Evolutionary conservation across 2,113 vertebrate genomes (phyloP).

Genomic region (Motacilla tschutschensis): DNA sequence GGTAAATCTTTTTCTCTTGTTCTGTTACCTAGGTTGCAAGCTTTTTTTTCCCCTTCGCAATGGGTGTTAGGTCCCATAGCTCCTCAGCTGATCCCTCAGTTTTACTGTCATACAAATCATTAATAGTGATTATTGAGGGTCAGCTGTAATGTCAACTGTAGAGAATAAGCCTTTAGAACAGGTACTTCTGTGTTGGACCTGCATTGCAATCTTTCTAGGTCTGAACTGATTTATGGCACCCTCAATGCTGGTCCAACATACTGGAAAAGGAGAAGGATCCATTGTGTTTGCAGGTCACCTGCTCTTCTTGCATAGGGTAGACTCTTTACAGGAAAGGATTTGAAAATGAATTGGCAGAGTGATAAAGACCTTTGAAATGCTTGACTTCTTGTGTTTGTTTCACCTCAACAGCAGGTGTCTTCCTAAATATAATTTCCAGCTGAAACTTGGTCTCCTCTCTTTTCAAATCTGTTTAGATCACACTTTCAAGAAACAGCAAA

Average conservation of each 20-base stretch:
- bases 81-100: background rate
- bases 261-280: background rate
- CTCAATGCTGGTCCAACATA: background rate
- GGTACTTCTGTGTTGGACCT: background rate
- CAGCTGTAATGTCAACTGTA: background rate
- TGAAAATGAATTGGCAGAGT: background rate
- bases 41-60: background rate
- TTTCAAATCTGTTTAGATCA: background rate
- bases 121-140: background rate
- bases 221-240: background rate
- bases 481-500: background rate
- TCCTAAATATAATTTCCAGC: background rate
- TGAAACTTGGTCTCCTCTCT: background rate
- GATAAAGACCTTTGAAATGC: background rate
- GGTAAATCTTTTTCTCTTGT: background rate
- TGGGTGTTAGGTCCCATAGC: background rate
- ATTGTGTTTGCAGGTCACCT: background rate
- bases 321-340: background rate
- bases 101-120: background rate
- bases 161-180: background rate
- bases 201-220: background rate
- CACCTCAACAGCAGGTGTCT: background rate
- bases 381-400: background rate
- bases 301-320: background rate
- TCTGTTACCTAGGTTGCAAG: background rate